Conservation (phyloP, 2,888 invertebrate genomes). For the Tholera decimalis region DNA sequence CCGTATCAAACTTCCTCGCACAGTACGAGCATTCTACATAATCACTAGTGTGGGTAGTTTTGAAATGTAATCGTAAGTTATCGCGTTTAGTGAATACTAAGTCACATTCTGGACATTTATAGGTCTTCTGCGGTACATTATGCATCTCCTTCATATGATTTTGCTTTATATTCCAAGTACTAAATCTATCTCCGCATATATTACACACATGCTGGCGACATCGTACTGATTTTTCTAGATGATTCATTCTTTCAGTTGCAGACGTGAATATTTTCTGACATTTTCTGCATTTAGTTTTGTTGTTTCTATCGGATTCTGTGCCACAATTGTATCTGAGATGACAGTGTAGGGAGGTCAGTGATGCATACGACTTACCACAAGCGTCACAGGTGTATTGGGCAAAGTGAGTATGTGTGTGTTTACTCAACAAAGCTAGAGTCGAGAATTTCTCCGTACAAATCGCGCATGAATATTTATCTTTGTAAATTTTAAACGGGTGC, state of each 20-base stretch:
- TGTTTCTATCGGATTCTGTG: conserved; percentile 40
- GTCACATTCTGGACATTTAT: conserved; percentile 65
- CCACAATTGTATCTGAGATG: conserved; percentile 65
- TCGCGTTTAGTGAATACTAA: conserved; percentile 53
- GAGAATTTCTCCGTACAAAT: conserved; percentile 69
- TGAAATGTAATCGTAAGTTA: conserved; percentile 65
- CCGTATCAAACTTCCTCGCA: conserved; percentile 63
- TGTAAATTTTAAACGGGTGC: conserved; percentile 68
- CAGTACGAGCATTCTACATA: conserved; percentile 63
- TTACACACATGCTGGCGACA: conserved; percentile 67
- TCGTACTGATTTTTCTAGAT: conserved; percentile 49
- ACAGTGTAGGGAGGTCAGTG: conserved; percentile 65
- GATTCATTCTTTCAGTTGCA: conserved; percentile 49
- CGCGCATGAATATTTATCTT: conserved; percentile 65
- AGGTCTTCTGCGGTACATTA: conserved; percentile 54
- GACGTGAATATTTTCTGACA: conserved; percentile 53
- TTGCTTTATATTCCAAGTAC: conserved; percentile 67
- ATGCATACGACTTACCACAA: conserved; percentile 73
- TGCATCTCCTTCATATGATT: conserved; percentile 61
- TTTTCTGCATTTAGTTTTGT: conserved; percentile 51
- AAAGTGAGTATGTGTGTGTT: conserved; percentile 70
- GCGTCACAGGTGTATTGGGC: conserved; percentile 73
- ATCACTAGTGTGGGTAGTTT: conserved; percentile 64
- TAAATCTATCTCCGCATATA: conserved; percentile 63
- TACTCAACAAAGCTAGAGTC: conserved; percentile 65